Evolutionary conservation across 1,140 invertebrate species (phyloP), one percentile per base, ranked within the genome.

Genomic region (Saccostrea glomerata): DNA sequence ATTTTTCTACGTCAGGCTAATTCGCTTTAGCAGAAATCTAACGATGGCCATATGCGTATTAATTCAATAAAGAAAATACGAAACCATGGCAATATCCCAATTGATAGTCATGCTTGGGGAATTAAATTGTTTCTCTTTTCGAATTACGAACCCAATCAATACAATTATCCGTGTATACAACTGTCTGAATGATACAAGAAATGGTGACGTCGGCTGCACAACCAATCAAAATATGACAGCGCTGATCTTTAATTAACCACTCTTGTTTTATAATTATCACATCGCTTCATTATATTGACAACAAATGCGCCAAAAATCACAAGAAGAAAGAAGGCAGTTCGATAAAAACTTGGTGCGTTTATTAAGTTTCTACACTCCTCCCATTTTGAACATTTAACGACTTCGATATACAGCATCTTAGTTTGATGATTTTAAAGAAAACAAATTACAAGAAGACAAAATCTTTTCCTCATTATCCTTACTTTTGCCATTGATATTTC

Each of bases 41-140:
- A 89, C 89, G 86, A 87, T 87, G 85, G 85, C 89, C 89, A 89
- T 89, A 89, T 89, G 89, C 60, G 86, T 66, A 87, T 85, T 89
- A 89, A 89, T 89, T 89, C 63, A 87, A 89, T 89, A 89, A 85
- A 55, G 60, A 70, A 82, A 87, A 73, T 70, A 77, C 55, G 86
- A 85, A 87, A 82, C 86, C 84, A 85, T 87, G 86, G 84, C 36
- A 87, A 87, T 87, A 82, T 82, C 66, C 63, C 82, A 56, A 85
- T 89, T 87, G 58, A 87, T 85, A n/a, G 66, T 82, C 83, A 82
- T 83, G 63, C 84, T 30, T 54, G 54, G 86, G 89, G 89, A 89
- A 89, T 87, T 85, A 84, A 55, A 86, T 88, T 84, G 73, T 89
- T 54, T 73, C 73, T 85, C 83, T 7, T 84, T 84, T 56, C 82